Evolutionary conservation across 2,113 vertebrate genomes (phyloP).

Genomic region (Litocranius walleri): DNA sequence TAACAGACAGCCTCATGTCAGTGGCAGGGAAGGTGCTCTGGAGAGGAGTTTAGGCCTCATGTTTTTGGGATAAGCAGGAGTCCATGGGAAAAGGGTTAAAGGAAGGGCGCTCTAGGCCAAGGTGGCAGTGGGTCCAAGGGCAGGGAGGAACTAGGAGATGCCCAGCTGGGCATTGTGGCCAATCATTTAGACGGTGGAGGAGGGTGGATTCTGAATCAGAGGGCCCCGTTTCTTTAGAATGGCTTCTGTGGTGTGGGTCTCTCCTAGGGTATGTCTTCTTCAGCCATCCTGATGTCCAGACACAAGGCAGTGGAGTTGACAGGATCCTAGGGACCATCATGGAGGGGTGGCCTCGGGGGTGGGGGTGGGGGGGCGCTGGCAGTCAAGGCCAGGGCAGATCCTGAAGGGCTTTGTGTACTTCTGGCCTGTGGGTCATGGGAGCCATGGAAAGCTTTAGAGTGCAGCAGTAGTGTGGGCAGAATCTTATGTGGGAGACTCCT

Average conservation of each 20-base stretch:
- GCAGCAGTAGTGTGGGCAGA: accelerated
- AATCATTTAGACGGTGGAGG: neutral
- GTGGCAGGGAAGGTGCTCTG: neutral
- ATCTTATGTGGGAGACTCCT: neutral
- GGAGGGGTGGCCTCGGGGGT: neutral
- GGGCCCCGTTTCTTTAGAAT: neutral
- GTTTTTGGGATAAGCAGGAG: neutral
- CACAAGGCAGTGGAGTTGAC: neutral
- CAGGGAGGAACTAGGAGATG: neutral
- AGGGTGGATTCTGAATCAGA: neutral
- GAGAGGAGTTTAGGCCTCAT: no score
- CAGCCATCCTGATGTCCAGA: neutral
- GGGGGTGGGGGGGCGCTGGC: accelerated
- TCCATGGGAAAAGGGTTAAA: neutral
- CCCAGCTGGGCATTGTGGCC: no score
- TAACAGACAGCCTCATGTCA: neutral
- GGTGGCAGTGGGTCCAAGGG: neutral
- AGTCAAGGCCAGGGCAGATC: neutral
- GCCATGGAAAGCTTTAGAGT: neutral
- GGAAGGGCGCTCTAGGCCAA: neutral
- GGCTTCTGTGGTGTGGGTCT: neutral
- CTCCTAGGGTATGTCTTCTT: neutral
- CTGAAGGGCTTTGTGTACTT: neutral
- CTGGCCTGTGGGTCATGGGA: neutral
- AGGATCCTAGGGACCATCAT: neutral